Evolutionary conservation across 2,797 vertebrate species (phyloP), one percentile per base, ranked within the genome.

Genomic region (Euthynnus affinis): DNA sequence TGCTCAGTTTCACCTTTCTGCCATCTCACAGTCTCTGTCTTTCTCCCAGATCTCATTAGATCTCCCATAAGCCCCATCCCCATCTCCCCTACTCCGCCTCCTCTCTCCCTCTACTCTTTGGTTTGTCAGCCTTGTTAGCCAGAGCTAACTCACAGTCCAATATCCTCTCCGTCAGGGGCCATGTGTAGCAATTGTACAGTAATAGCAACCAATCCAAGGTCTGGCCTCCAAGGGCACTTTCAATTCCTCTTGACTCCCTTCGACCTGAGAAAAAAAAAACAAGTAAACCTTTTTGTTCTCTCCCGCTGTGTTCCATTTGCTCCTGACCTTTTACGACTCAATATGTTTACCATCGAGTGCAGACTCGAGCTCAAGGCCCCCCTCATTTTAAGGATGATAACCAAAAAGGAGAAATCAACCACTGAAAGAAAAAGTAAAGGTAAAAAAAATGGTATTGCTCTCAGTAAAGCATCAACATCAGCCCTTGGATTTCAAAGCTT

Each of bases 291-390:
- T 82, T 78, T 60, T 62, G 14, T 74, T 80, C 25, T 42, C 0
- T 49, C 65, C 65, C 0, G 37, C 68, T 73, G 60, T 65, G 0
- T 12, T 83, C 49, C 49, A 65, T 82, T 87, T 81, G 57, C 57
- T 75, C 44, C 29, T 88, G 72, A 91, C 84, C 81, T 88, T 90
- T 83, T 8, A 58, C 32, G 59, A 12, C 65, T 77, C 69, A 6
- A 27, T 65, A 10, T 75, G 71, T 85, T 82, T 73, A 79, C 64
- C 15, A 12, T 4, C 32, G 27, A 42, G 70, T 27, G 51, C 23
- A 59, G 6, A 62, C 52, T 81, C 65, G 48, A 70, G 74, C 55
- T 81, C 65, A 51, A 70, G 74, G 42, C 44, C 56, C 3, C 9
- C 6, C 9, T 55, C 52, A 44, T 72, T 57, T 34, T 27, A 40